Conservation (phyloP, 1,140 invertebrate genomes). For the Phenacoccus solenopsis region DNA sequence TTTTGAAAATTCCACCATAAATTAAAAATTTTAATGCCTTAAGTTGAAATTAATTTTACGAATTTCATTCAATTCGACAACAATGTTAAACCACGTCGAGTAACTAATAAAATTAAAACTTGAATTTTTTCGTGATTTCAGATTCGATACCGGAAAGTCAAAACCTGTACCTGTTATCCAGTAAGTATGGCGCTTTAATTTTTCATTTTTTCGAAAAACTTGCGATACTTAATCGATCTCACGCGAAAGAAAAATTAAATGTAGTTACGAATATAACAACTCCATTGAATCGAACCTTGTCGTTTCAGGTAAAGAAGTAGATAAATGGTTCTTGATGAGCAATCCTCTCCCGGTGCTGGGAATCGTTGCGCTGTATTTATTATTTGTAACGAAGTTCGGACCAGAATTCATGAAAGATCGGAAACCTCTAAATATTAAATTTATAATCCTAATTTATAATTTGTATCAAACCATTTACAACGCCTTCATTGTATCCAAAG, state of each 20-base stretch:
- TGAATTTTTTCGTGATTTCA: background rate
- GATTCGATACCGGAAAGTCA: background rate
- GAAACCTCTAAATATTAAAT: constrained; percentile 45
- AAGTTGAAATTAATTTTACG: too few species aligned
- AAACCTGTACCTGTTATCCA: background rate
- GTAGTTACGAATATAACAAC: too few species aligned
- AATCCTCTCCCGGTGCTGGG: constrained; percentile 49
- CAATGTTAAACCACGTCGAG: too few species aligned
- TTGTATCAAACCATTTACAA: constrained; percentile 36
- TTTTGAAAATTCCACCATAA: too few species aligned
- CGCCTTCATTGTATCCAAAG: constrained; percentile 21
- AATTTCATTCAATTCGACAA: too few species aligned
- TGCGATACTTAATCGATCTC: too few species aligned
- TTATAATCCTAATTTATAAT: constrained; percentile 36
- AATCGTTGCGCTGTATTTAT: constrained; percentile 45
- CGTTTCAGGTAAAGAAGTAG: constrained; percentile 41
- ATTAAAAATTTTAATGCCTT: too few species aligned
- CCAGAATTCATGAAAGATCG: constrained; percentile 53
- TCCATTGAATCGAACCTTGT: too few species aligned
- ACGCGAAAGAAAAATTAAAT: too few species aligned
- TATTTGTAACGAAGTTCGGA: constrained; percentile 50
- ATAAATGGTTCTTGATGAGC: constrained; percentile 57
- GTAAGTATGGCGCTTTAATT: background rate
- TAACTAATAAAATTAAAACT: too few species aligned
- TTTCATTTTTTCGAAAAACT: too few species aligned